Evolutionary conservation across 2,888 invertebrate genomes (phyloP).

Genomic region (Patella pellucida): DNA sequence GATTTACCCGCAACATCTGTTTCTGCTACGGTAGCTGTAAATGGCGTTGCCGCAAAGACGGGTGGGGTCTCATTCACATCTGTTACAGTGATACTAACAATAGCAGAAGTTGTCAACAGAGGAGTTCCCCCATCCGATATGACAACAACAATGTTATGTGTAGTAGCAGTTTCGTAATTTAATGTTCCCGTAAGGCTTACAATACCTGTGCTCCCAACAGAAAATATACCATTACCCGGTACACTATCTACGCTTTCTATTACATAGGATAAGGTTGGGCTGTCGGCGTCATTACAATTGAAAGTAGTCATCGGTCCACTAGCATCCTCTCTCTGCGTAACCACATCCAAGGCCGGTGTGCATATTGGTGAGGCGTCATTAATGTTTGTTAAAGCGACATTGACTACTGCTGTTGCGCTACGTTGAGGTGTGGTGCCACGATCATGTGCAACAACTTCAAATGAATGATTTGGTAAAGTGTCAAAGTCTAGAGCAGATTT

Average conservation of each 20-base stretch:
- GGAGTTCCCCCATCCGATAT: slow-evolving; percentile 48
- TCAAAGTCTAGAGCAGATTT: slow-evolving; percentile 24
- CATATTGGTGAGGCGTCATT: slow-evolving; percentile 49
- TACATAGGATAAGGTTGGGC: slow-evolving; percentile 33
- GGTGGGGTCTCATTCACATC: slow-evolving; percentile 61
- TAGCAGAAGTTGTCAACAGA: slow-evolving; percentile 41
- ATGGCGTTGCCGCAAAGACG: slow-evolving; percentile 37
- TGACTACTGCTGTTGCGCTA: slow-evolving; percentile 34
- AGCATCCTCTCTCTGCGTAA: slow-evolving; percentile 34
- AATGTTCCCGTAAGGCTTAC: slow-evolving; percentile 41
- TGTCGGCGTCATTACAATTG: slow-evolving; percentile 45
- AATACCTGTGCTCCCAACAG: slow-evolving; percentile 35
- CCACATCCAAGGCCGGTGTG: slow-evolving; percentile 23
- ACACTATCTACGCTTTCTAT: slow-evolving; percentile 41
- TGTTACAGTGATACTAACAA: slow-evolving; percentile 41
- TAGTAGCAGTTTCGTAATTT: slow-evolving; percentile 51
- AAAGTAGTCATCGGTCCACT: slow-evolving; percentile 33
- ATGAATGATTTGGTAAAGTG: slow-evolving; percentile 15
- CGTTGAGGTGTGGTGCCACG: slow-evolving; percentile 34
- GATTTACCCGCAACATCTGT: slow-evolving; percentile 32
- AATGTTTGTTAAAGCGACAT: slow-evolving; percentile 37
- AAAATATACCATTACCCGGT: slow-evolving; percentile 33
- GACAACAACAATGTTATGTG: slow-evolving; percentile 41
- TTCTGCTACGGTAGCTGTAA: slow-evolving; percentile 35
- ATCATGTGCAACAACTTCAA: slow-evolving; percentile 21